Evolutionary conservation across 2,797 vertebrate species (phyloP), one percentile per base, ranked within the genome.

Genomic region (Diplodus puntazzo): DNA sequence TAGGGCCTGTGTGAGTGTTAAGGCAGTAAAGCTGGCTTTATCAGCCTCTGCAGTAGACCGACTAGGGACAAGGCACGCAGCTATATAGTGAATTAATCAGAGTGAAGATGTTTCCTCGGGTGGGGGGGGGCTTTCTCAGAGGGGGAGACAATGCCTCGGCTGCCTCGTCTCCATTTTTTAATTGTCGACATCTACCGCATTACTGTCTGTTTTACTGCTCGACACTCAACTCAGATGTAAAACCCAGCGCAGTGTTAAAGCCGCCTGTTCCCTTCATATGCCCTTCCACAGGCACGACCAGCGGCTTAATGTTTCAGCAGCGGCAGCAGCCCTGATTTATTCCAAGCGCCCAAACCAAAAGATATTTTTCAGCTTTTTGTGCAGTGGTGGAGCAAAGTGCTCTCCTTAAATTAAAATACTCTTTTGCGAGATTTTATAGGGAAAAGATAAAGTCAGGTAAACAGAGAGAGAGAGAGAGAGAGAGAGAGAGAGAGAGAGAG

Each of bases 61-160:
- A 46, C 61, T 57, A 70, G 62, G 43, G 70, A 89, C 72, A 61
- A 68, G 82, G 79, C 58, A 70, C 78, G 77, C 73, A 81, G 87
- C 86, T 82, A 60, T 39, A 48, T 34, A 16, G 71, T 52, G 66
- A 87, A 87, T 90, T 84, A 82, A 90, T 91, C 83, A 83, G 73
- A 79, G 77, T 49, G 76, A 87, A 86, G 84, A 86, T 69, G 82
- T 77, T 82, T 78, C 73, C 82, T 76, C 69, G 30, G 30, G 30
- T 34, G 30, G 30, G 43, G 60, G 65, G 74, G 77, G 58, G 62
- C 30, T 23, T 59, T 89, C 67, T 79, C 46, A 55, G 45, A 73
- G 65, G 68, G n/a, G 17, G 45, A 83, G 75, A 83, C 84, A 84
- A 87, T 71, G 70, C 34, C 64, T 39, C 42, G 13, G 55, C 65